phyloP scores from a whole-genome alignment of 2,888 invertebrate genomes.

The Calameuta filiformis region DNA sequence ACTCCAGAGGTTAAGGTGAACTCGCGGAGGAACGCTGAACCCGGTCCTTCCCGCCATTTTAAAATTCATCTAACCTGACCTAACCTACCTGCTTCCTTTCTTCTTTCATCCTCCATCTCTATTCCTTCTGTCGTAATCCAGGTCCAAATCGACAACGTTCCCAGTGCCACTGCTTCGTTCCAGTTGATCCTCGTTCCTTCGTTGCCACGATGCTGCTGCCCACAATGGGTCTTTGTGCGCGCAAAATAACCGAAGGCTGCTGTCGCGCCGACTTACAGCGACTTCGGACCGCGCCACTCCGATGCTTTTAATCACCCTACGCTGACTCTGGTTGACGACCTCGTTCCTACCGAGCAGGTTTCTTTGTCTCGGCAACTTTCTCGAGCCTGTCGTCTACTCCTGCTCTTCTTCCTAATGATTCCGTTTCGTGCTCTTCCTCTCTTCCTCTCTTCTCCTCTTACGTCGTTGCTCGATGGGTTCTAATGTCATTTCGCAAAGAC shows the following conservation, averaged over 20 bases:
- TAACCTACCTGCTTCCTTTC: neutral
- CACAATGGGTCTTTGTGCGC: neutral
- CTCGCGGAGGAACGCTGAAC: neutral
- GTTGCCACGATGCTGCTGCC: conserved; percentile 17
- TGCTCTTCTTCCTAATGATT: neutral
- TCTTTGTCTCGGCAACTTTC: conserved; percentile 41
- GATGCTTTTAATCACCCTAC: conserved; percentile 36
- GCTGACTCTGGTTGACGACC: conserved; percentile 48
- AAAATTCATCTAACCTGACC: too few relatives aligned
- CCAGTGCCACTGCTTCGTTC: neutral
- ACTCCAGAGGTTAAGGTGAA: neutral
- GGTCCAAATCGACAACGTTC: too few relatives aligned
- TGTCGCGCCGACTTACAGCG: neutral
- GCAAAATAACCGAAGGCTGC: neutral
- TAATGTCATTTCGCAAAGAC: neutral
- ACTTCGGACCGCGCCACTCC: neutral
- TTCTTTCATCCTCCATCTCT: neutral
- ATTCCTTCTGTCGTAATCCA: neutral
- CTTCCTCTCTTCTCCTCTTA: neutral
- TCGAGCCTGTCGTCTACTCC: neutral
- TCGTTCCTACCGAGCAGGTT: conserved; percentile 37
- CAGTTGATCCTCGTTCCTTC: neutral
- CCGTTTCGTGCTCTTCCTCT: neutral
- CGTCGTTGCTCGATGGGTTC: neutral
- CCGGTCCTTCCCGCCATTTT: neutral